Conservation (phyloP, 2,888 invertebrate genomes). For the Volucella bombylans region DNA sequence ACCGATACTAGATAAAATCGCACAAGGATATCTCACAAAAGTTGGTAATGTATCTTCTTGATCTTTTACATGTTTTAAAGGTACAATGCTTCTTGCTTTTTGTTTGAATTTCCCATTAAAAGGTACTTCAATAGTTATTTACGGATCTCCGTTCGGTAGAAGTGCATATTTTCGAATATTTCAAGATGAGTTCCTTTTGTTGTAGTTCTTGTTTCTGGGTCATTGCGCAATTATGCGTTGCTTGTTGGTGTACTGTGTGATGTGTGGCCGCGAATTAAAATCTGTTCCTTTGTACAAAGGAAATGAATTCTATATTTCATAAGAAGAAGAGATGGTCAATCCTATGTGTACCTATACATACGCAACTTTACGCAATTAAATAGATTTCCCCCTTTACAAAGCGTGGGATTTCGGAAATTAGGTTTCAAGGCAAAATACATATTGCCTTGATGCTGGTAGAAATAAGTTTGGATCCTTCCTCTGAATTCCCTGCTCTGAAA, state of each 20-base stretch:
- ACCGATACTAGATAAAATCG: conserved; percentile 43
- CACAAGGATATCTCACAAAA: conserved; percentile 41
- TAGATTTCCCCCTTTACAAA: no score
- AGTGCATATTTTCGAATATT: not conserved
- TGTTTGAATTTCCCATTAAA: conserved; percentile 57
- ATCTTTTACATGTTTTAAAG: conserved; percentile 40
- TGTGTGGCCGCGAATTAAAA: conserved; percentile 2
- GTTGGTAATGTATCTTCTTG: conserved; percentile 63
- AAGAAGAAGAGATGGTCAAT: no score
- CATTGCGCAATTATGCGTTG: conserved; percentile 9
- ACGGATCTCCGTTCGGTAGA: conserved; percentile 2
- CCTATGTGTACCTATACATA: no score
- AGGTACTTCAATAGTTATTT: conserved; percentile 54
- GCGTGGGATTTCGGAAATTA: no score
- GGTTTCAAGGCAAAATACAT: no score
- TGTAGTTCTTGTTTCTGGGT: conserved; percentile 1
- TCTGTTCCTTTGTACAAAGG: no score
- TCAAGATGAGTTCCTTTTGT: not conserved
- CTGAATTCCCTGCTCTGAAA: no score
- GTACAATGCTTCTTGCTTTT: conserved; percentile 4
- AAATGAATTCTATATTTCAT: no score
- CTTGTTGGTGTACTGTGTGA: not conserved
- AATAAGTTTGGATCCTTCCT: no score
- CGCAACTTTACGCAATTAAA: no score
- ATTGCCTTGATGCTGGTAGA: no score